Evolutionary conservation across 1,140 invertebrate species (phyloP), one percentile per base, ranked within the genome.

Genomic region (Steinernema feltiae): DNA sequence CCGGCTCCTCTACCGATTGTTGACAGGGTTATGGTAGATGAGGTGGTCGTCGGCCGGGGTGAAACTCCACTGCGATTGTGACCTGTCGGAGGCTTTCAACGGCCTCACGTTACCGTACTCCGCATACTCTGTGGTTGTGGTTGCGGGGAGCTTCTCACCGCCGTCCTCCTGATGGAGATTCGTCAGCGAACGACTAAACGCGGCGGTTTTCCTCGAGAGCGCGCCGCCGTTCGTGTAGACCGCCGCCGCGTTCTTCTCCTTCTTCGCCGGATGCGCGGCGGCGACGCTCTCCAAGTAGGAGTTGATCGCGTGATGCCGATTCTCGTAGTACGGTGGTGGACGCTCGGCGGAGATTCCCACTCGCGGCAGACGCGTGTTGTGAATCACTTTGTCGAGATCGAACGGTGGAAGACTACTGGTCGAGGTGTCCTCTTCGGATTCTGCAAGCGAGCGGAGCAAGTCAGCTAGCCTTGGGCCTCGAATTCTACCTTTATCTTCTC

Each of bases 401-500:
- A 63, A 63, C 2, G 53, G 53, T 17, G 53, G 53, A 3, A 63
- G 53, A 27, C 53, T 63, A 21, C 7, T 15, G 24, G 53, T n/a
- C 12, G 53, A 63, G 3, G 53, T 63, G 53, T 15, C 24, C 24
- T 27, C 53, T 27, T 63, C 53, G 3, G 53, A 63, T 3, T 46
- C 41, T 46, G 41, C 7, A 46, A 46, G 7, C n/a, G 41, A n/a
- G n/a, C n/a, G n/a, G n/a, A n/a, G n/a, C n/a, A 46, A 46, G 41
- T 46, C n/a, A 46, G n/a, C 7, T 46, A 46, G n/a, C n/a, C 7
- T 7, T 46, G 41, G 41, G 70, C 70, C n/a, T n/a, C n/a, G n/a
- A n/a, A n/a, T n/a, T n/a, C n/a, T 71, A 71, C 7, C 15, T 1
- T 70, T 35, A 41, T 48, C 69, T 32, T 70, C 74, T 41, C 48